These are phyloP conservation scores for Molossus alvarezi DNA, from an alignment of 2,797 vertebrate species.

Conservation along the genomic window DNA sequence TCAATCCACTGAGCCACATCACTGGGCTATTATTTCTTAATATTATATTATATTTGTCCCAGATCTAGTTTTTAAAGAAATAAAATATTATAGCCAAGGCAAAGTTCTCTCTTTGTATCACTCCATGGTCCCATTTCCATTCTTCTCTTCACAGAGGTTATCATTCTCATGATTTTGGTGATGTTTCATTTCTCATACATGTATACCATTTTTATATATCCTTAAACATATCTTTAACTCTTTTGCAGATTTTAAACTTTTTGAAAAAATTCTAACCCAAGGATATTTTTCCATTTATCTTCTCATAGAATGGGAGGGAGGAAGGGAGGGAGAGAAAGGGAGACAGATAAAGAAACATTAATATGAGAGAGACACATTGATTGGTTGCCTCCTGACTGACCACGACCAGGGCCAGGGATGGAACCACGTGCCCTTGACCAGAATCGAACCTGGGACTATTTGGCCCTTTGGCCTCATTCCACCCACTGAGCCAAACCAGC, in stretches of 20 bases:
- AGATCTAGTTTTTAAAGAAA: constrained; percentile 28
- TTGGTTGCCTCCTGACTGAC: too few relatives aligned
- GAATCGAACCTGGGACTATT: too few relatives aligned
- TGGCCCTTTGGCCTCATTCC: too few relatives aligned
- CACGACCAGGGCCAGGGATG: too few relatives aligned
- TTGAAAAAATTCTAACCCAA: background rate
- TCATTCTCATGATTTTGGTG: background rate
- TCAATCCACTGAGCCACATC: too few relatives aligned
- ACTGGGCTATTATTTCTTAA: background rate
- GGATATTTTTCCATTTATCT: too few relatives aligned
- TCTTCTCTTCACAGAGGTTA: background rate
- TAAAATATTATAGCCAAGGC: background rate
- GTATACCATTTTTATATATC: background rate
- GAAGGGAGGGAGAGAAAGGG: too few relatives aligned
- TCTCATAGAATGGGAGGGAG: too few relatives aligned
- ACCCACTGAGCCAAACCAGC: too few relatives aligned
- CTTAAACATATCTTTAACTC: constrained; percentile 7
- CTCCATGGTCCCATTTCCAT: background rate
- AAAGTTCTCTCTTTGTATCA: background rate
- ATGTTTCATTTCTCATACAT: background rate
- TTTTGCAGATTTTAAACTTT: constrained; percentile 28
- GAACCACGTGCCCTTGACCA: too few relatives aligned
- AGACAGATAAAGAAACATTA: too few relatives aligned
- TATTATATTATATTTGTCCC: background rate
- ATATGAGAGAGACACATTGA: too few relatives aligned